Percentiles rank a stretch among this genome's conserved stretches.
Conservation (phyloP, 92 coral and sea anemone genomes). For the Epizoanthus stellaris region DNA sequence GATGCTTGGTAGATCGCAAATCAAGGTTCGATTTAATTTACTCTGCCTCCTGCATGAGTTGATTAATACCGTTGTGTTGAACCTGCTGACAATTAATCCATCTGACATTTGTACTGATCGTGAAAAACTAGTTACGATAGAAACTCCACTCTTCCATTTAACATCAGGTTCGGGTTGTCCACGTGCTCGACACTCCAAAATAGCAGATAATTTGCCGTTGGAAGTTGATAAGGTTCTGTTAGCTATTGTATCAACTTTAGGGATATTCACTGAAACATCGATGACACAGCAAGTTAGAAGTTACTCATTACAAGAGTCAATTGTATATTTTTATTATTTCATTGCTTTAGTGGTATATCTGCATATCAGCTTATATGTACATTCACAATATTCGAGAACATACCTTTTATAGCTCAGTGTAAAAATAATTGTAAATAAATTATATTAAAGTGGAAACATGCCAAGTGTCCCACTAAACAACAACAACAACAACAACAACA, state of each 20-base stretch:
- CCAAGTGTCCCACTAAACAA: too few relatives aligned
- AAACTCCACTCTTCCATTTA: not conserved
- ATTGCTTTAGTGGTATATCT: too few relatives aligned
- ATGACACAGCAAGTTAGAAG: too few relatives aligned
- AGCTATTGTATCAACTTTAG: not conserved
- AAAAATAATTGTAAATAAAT: too few relatives aligned
- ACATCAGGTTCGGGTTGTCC: constrained; percentile 5
- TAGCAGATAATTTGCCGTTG: not conserved
- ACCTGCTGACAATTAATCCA: not conserved
- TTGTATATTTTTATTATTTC: too few relatives aligned
- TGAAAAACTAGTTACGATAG: not conserved
- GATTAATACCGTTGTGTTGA: not conserved
- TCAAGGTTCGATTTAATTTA: not conserved
- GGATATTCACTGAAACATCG: not conserved
- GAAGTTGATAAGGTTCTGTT: not conserved
- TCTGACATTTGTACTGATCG: not conserved
- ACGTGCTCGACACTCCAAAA: not conserved
- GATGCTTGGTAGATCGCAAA: not conserved
- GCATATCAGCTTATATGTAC: too few relatives aligned
- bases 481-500: too few relatives aligned
- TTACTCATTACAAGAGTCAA: too few relatives aligned
- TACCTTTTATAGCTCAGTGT: too few relatives aligned
- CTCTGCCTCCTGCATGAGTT: not conserved
- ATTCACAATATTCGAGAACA: too few relatives aligned
- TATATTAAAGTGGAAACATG: too few relatives aligned